phyloP scores from a whole-genome alignment of 2,113 vertebrate species.

The Thomomys bottae region DNA sequence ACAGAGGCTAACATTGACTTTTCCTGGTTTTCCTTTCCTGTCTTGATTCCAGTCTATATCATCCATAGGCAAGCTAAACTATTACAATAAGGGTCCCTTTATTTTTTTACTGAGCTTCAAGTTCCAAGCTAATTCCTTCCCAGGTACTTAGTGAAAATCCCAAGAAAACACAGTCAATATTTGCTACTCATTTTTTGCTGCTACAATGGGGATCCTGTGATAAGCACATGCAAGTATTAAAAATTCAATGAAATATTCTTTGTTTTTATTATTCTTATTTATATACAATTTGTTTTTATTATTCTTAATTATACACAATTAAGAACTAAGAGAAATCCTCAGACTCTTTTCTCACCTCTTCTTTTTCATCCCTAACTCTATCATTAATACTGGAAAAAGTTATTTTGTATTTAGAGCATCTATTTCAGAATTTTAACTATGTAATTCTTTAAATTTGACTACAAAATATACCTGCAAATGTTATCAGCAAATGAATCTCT shows the following conservation, averaged over 20 bases:
- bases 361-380: not conserved
- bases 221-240: not conserved
- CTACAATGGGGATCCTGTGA: not conserved
- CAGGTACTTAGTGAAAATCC: not conserved
- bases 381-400: not conserved
- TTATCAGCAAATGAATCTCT: not conserved
- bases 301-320: not conserved
- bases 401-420: not conserved
- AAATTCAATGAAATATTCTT: not conserved
- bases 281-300: not conserved
- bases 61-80: not conserved
- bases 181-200: not conserved
- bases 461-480: not conserved
- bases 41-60: not conserved
- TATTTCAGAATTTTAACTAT: too few species aligned
- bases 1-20: not conserved
- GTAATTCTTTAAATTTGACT: not conserved
- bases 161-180: not conserved
- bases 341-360: not conserved
- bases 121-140: not conserved
- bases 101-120: rapidly evolving
- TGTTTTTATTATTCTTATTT: not conserved
- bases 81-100: not conserved
- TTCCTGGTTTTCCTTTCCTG: not conserved
- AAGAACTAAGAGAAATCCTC: not conserved